A percentile compares a stretch with the other conserved stretches of the same genome.
Evolutionary conservation across 2,797 vertebrate species (phyloP).

Genomic region (Acanthurus leucopareius): DNA sequence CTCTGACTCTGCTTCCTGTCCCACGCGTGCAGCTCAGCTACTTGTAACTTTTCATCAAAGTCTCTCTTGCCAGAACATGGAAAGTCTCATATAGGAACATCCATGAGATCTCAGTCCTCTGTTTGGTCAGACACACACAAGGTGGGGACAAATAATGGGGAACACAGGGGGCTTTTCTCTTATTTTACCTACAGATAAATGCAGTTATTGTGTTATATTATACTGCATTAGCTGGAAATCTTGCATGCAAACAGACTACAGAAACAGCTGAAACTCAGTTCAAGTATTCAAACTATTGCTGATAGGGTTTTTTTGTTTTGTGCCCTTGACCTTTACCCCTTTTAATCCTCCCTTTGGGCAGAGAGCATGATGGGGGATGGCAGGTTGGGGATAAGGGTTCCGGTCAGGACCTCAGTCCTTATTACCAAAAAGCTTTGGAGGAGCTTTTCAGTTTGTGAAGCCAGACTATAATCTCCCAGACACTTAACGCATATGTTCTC

Average conservation of each 20-base stretch:
- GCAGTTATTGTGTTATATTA: not conserved
- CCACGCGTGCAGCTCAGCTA: slow-evolving; percentile 67
- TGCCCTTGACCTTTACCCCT: slow-evolving; percentile 42
- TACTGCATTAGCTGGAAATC: not conserved
- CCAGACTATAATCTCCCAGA: slow-evolving; percentile 83
- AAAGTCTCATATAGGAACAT: slow-evolving; percentile 28
- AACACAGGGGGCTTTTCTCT: not conserved
- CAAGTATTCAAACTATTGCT: slow-evolving; percentile 16
- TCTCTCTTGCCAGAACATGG: slow-evolving; percentile 21
- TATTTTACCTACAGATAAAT: not conserved
- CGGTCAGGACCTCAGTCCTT: slow-evolving; percentile 50
- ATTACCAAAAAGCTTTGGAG: slow-evolving; percentile 77
- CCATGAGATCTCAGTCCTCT: not conserved
- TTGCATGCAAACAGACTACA: not conserved
- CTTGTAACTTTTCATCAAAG: slow-evolving; percentile 58
- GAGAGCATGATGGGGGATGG: slow-evolving; percentile 44
- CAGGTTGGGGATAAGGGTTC: slow-evolving; percentile 54
- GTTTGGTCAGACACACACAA: not conserved
- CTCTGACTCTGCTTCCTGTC: slow-evolving; percentile 66
- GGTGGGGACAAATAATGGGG: not conserved
- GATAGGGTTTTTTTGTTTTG: slow-evolving; percentile 24
- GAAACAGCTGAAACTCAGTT: slow-evolving; percentile 13
- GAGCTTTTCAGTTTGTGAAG: slow-evolving; percentile 72
- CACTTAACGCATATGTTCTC: slow-evolving; percentile 77
- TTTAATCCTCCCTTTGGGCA: slow-evolving; percentile 48